These are phyloP conservation scores for Apis florea DNA, from an alignment of 1,140 invertebrate species.

Conservation along the genomic window DNA sequence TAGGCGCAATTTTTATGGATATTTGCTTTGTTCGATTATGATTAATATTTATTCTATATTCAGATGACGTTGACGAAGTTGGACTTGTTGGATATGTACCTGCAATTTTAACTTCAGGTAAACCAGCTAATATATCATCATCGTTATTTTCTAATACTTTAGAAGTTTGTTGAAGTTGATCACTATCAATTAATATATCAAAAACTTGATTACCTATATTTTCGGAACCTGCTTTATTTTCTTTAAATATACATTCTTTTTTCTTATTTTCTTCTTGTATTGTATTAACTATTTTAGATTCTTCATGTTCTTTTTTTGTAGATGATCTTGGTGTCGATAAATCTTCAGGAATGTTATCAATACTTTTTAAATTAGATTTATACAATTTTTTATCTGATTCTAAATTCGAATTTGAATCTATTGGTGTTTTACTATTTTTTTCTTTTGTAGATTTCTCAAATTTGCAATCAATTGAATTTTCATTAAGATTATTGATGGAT, in stretches of 20 bases:
- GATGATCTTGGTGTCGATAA: neutral
- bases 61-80: constrained; percentile 4
- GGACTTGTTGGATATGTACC: constrained; percentile 61
- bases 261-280: neutral
- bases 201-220: neutral
- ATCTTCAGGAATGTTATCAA: neutral
- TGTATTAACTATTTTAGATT: too few species aligned
- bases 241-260: neutral
- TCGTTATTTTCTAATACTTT: constrained; percentile 19
- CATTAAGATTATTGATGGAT: neutral
- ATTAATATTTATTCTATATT: neutral
- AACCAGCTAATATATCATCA: constrained; percentile 64
- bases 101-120: constrained; percentile 66
- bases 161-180: neutral
- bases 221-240: neutral
- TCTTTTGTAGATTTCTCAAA: neutral
- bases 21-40: neutral
- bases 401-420: neutral
- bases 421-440: neutral
- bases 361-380: neutral
- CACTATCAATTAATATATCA: neutral
- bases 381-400: neutral
- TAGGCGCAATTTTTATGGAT: neutral
- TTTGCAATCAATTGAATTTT: neutral
- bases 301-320: neutral